phyloP scores from a whole-genome alignment of 2,113 vertebrate species.

The Corvus moneduloides region DNA sequence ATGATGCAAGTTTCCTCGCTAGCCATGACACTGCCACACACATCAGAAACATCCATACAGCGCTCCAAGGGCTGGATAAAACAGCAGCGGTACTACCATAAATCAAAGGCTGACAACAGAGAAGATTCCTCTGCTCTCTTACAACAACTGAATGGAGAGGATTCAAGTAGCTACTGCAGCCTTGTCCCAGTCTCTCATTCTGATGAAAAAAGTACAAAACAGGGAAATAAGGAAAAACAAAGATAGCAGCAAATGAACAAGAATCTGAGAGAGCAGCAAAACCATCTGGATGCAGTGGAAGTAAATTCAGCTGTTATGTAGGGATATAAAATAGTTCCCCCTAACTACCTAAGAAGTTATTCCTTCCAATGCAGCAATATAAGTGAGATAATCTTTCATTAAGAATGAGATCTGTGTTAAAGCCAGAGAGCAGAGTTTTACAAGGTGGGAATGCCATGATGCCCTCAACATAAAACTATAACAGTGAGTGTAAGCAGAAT shows the following conservation, averaged over 20 bases:
- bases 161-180: not conserved
- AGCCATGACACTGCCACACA: not conserved
- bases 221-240: not conserved
- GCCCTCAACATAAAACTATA: not conserved
- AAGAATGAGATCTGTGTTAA: not conserved
- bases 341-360: not conserved
- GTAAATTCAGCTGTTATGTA: not conserved
- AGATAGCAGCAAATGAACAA: not conserved
- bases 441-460: not conserved
- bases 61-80: not conserved
- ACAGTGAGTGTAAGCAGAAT: not conserved
- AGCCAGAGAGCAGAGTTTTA: not conserved
- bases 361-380: not conserved
- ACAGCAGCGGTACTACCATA: not conserved
- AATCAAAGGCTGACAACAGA: not conserved
- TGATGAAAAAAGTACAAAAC: not conserved
- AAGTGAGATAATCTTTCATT: not conserved
- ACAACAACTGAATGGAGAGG: not conserved
- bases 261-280: not conserved
- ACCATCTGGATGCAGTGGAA: not conserved
- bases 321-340: not conserved
- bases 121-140: not conserved
- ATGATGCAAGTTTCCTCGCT: not conserved
- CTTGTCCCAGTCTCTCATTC: not conserved
- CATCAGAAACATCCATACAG: not conserved